Conservation (phyloP, 2,888 invertebrate genomes). For the Drosophila rubida region DNA sequence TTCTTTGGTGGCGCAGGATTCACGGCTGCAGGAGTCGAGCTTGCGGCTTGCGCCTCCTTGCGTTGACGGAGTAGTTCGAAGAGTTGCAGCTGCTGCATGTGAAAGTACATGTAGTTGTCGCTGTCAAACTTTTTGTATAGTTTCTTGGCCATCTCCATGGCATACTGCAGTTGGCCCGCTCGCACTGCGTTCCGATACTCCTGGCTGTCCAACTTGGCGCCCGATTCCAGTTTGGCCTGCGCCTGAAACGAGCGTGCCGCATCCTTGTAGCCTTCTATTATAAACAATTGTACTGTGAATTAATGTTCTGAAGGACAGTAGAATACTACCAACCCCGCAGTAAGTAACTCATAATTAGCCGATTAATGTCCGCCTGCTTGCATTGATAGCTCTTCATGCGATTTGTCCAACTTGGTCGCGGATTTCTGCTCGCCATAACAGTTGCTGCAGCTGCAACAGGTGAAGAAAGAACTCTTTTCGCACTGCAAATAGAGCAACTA, state of each 20-base stretch:
- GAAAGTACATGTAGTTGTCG: slow-evolving; percentile 72
- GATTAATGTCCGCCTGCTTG: slow-evolving; percentile 64
- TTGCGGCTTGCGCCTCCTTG: slow-evolving; percentile 15
- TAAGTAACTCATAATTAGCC: slow-evolving; percentile 61
- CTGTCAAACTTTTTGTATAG: slow-evolving; percentile 55
- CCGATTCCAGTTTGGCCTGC: slow-evolving; percentile 39
- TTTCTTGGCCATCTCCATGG: slow-evolving; percentile 60
- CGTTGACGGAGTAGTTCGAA: slow-evolving; percentile 59
- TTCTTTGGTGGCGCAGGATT: not conserved
- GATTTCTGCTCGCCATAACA: slow-evolving; percentile 28
- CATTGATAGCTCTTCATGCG: slow-evolving; percentile 64
- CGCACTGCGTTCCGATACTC: slow-evolving; percentile 57
- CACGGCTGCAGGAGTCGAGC: not conserved
- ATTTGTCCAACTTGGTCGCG: slow-evolving; percentile 44
- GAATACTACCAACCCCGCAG: slow-evolving; percentile 43
- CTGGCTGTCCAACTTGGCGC: slow-evolving; percentile 12
- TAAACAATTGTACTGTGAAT: not conserved
- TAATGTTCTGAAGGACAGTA: not conserved
- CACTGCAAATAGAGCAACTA: not conserved
- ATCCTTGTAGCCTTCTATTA: slow-evolving; percentile 64
- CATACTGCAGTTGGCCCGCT: slow-evolving; percentile 54
- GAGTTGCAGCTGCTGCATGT: slow-evolving; percentile 66
- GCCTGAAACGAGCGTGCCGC: slow-evolving; percentile 45
- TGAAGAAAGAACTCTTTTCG: not conserved
- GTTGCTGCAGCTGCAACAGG: not conserved